These are phyloP conservation scores for Corella eumyota DNA, from an alignment of 23 tunicate species.

Conservation along the genomic window DNA sequence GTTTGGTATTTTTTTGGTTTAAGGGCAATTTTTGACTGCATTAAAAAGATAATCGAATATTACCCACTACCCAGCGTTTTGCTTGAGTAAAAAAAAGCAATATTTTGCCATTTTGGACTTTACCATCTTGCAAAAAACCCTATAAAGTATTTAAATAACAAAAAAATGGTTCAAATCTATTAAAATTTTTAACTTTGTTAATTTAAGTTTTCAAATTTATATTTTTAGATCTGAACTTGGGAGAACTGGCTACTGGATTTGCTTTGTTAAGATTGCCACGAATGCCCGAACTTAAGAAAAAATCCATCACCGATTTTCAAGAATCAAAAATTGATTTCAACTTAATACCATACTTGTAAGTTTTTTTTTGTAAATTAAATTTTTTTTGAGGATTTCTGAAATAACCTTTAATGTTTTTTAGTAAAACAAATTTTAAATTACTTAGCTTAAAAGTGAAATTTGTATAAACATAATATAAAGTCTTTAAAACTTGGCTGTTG, in stretches of 20 bases:
- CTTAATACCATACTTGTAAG: slow-evolving; percentile 45
- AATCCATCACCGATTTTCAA: slow-evolving; percentile 38
- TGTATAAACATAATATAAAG: not conserved
- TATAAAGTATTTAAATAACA: not conserved
- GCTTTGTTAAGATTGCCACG: slow-evolving; percentile 79
- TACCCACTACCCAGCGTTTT: not conserved
- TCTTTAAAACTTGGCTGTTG: too few relatives aligned
- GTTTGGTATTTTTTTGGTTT: not conserved
- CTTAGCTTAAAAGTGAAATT: too few relatives aligned
- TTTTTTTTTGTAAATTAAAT: not conserved
- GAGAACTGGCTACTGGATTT: slow-evolving; percentile 84
- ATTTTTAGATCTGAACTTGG: slow-evolving; percentile 53
- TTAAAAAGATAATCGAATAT: not conserved
- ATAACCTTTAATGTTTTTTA: too few relatives aligned
- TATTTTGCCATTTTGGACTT: not conserved
- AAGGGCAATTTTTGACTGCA: not conserved
- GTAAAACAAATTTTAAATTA: too few relatives aligned
- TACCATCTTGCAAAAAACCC: not conserved
- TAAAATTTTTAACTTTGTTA: not conserved
- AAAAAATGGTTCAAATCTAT: too few relatives aligned
- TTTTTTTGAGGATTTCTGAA: too few relatives aligned
- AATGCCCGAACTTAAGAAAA: slow-evolving; percentile 81
- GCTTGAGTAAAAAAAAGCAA: not conserved
- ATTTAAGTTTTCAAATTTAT: not conserved
- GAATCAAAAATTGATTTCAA: slow-evolving; percentile 33